Percentiles rank a stretch among this genome's conserved stretches.
Evolutionary conservation across 2,797 vertebrate species (phyloP).

Genomic region (Poecilia velifera): DNA sequence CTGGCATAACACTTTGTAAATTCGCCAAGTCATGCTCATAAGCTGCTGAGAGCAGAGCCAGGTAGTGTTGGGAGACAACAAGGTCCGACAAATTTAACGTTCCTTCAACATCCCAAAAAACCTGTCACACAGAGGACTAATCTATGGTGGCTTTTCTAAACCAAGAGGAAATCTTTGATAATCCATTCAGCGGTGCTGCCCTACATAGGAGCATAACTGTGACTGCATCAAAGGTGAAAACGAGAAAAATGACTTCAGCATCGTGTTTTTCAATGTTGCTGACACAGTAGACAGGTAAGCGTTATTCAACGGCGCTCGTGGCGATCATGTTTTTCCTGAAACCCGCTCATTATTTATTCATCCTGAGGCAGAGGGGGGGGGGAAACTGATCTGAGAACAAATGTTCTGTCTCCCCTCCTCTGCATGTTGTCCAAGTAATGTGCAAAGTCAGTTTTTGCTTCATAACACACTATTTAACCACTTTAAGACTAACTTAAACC

Average conservation of each 20-base stretch:
- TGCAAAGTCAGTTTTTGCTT: conserved; percentile 2
- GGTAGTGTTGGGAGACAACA: conserved; percentile 1
- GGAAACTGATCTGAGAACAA: conserved; percentile 1
- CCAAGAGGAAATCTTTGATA: conserved; percentile 46
- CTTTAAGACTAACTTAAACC: conserved; percentile 24
- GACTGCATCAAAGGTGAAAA: conserved; percentile 55
- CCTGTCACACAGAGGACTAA: conserved; percentile 18
- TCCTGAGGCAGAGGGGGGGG: neutral
- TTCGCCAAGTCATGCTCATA: conserved; percentile 9
- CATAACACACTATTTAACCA: conserved; percentile 10
- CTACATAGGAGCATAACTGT: conserved; percentile 58
- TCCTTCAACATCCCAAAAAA: conserved; percentile 27
- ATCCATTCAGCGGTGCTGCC: conserved; percentile 55
- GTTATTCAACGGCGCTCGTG: conserved; percentile 22
- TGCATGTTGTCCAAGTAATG: neutral
- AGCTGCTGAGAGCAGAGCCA: conserved; percentile 23
- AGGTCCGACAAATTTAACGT: conserved; percentile 14
- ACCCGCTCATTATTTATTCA: conserved; percentile 20
- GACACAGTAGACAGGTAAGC: conserved; percentile 37
- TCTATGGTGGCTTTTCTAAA: conserved; percentile 30
- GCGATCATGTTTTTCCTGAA: conserved; percentile 22
- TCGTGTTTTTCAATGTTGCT: conserved; percentile 24
- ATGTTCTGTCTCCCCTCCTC: neutral
- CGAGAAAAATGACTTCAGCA: conserved; percentile 68
- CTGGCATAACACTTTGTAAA: conserved; percentile 31